phyloP scores from a whole-genome alignment of 2,797 vertebrate genomes.

The Pygocentrus nattereri region DNA sequence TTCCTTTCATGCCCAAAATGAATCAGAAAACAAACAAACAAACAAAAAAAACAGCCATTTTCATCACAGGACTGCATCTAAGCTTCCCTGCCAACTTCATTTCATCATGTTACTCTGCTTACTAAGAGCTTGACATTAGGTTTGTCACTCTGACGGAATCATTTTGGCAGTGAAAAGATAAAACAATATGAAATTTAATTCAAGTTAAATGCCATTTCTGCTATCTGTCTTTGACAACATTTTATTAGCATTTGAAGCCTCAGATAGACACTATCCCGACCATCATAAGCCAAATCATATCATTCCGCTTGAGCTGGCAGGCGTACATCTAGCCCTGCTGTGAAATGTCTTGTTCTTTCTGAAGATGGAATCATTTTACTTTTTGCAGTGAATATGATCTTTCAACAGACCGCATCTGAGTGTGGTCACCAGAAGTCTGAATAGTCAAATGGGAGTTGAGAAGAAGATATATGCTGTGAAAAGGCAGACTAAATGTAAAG shows the following conservation, averaged over 20 bases:
- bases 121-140: not conserved
- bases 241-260: slow-evolving; percentile 4
- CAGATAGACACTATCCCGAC: not conserved
- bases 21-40: not conserved
- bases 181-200: slow-evolving; percentile 11
- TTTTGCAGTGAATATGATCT: slow-evolving; percentile 5
- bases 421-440: not conserved
- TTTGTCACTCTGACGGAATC: not conserved
- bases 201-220: not conserved
- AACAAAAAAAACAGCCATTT: not conserved
- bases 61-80: not conserved
- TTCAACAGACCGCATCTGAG: slow-evolving; percentile 4
- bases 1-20: not conserved
- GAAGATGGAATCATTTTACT: slow-evolving; percentile 4
- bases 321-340: not conserved
- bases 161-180: not conserved
- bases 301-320: slow-evolving; percentile 7
- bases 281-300: not conserved
- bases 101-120: not conserved
- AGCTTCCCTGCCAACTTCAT: not conserved
- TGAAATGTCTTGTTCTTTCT: not conserved
- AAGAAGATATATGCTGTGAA: not conserved
- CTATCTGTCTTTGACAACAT: not conserved
- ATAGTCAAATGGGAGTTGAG: not conserved
- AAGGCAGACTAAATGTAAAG: not conserved